These are phyloP conservation scores for Paracentrotus lividus DNA, from an alignment of 53 echinoderm and acorn worm genomes.

Conservation along the genomic window DNA sequence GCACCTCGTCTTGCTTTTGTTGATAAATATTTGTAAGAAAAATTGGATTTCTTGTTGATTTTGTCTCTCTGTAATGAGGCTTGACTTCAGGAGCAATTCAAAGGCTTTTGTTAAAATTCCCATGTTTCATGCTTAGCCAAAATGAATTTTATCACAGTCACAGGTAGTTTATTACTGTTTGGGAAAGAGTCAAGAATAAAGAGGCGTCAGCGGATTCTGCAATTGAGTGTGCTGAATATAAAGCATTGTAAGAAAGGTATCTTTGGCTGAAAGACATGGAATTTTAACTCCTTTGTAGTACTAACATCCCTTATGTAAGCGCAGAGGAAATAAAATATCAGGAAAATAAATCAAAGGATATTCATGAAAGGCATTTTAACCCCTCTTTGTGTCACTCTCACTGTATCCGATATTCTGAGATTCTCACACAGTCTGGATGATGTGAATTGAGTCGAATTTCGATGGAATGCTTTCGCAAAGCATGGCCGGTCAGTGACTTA, in stretches of 20 bases:
- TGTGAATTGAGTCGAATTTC: conserved; percentile 31
- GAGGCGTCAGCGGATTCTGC: background rate
- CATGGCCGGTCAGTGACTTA: conserved; percentile 29
- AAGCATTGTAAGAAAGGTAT: background rate
- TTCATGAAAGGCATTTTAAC: background rate
- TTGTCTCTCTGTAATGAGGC: background rate
- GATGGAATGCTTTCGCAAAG: background rate
- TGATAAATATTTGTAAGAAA: background rate
- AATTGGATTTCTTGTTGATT: background rate
- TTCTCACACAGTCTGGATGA: background rate
- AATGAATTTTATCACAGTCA: background rate
- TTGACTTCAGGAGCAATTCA: background rate
- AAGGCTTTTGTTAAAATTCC: background rate
- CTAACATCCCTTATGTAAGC: background rate
- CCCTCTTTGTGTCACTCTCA: conserved; percentile 16
- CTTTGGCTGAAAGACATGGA: background rate
- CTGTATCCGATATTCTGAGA: background rate
- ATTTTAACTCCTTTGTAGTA: conserved; percentile 24
- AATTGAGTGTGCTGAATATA: background rate
- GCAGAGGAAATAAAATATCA: conserved; percentile 34
- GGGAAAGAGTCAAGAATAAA: too few species aligned
- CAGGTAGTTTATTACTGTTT: background rate
- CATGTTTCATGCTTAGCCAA: background rate
- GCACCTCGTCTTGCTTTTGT: conserved; percentile 19
- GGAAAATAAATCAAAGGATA: conserved; percentile 22